Evolutionary conservation across 2,888 invertebrate species (phyloP), one percentile per base, ranked within the genome.

Genomic region (Drosophila aldrichi): DNA sequence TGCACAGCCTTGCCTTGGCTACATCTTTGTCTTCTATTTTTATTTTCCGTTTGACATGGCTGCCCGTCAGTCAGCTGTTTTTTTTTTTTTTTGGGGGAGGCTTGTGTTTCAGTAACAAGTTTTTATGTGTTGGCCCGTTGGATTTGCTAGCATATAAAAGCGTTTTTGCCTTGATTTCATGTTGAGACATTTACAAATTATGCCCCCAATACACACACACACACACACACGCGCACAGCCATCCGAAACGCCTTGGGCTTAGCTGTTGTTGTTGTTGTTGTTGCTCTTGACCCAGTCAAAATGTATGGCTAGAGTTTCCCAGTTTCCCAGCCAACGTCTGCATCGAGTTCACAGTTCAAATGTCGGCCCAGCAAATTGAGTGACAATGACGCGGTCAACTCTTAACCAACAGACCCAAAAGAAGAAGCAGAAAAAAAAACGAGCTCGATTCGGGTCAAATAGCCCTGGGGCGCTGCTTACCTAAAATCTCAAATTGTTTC

Each of bases 171-270:
- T 67, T 86, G 70, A 86, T 68, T 82, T 78, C 64, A 62, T 88
- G 87, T 81, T 71, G 66, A 58, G 87, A 88, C 83, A 81, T 88
- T 84, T 88, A 86, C 89, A 84, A 88, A 83, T 88, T 78, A 81
- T 79, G 70, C 73, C 66, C 49, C 57, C 62, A 46, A 25, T 1
- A 10, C 32, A 32, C 10, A 44, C 22, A 16, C 44, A 22, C 3
- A n/a, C 46, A 3, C 46, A 46, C 44, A 16, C n/a, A 22, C 29
- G 1, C 29, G 29, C 29, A 29, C 25, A 25, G 25, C 25, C 25
- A 25, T 6, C 25, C 25, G 25, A 22, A 22, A 8, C 70, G 69
- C 58, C 63, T 38, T n/a, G 40, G 51, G 71, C 70, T 55, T 67
- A 70, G 65, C 49, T 72, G 41, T 40, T 40, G 25, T 25, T 72